These are phyloP conservation scores for Pangasianodon hypophthalmus DNA, from an alignment of 2,113 vertebrate genomes.

Conservation along the genomic window DNA sequence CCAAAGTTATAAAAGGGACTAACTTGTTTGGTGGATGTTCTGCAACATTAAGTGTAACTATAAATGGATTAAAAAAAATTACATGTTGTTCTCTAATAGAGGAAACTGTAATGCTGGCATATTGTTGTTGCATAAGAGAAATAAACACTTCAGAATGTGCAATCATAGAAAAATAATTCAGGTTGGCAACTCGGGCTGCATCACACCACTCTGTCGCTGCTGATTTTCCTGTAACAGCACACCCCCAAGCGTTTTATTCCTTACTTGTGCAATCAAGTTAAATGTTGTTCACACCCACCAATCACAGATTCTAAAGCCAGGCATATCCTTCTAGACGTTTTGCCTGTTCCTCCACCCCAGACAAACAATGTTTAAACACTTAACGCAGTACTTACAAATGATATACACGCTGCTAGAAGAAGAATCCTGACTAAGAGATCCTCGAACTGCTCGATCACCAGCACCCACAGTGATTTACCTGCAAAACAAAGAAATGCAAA, in stretches of 20 bases:
- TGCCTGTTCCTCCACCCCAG: not conserved
- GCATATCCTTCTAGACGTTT: not conserved
- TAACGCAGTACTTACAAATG: constrained; percentile 87
- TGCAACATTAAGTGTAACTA: not conserved
- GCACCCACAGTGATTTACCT: constrained; percentile 96
- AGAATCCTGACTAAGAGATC: constrained; percentile 97
- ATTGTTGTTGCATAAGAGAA: not conserved
- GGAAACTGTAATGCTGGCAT: not conserved
- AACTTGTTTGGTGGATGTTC: not conserved
- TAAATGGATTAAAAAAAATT: not conserved
- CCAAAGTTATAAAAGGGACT: not conserved
- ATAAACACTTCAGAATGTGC: not conserved
- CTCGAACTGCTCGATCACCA: constrained; percentile 98
- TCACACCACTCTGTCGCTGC: not conserved
- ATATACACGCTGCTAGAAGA: constrained; percentile 97
- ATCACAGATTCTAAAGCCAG: not conserved
- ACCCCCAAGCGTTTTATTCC: not conserved
- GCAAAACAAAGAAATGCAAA: constrained; percentile 36
- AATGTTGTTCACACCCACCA: not conserved
- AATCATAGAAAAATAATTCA: not conserved
- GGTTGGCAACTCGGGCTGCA: not conserved
- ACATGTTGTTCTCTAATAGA: not conserved
- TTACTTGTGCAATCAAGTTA: not conserved
- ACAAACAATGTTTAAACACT: too few relatives aligned
- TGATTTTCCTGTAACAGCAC: not conserved